Percentiles rank a stretch among this genome's conserved stretches.
Evolutionary conservation across 2,113 vertebrate genomes (phyloP).

Genomic region (Pterocles burchelli): DNA sequence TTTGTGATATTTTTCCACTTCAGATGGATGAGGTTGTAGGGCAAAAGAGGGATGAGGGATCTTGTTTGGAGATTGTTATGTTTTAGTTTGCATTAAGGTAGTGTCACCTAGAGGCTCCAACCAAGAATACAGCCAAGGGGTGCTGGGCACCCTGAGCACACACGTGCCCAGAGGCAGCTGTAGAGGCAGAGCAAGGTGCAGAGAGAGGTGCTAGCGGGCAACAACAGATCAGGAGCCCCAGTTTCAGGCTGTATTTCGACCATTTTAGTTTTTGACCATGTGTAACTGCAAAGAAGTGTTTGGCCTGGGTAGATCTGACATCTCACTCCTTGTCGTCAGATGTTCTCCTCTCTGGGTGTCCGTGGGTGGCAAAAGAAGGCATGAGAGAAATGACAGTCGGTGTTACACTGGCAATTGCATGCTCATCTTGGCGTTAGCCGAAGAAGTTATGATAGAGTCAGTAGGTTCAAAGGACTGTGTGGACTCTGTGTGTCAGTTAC

Average conservation of each 20-base stretch:
- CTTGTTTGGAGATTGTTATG: not conserved
- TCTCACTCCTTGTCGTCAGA: not conserved
- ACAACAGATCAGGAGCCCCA: not conserved
- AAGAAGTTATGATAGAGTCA: not conserved
- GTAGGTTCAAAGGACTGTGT: not conserved
- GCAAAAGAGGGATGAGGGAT: not conserved
- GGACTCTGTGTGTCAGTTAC: not conserved
- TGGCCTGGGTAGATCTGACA: not conserved
- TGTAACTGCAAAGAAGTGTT: not conserved
- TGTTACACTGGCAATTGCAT: not conserved
- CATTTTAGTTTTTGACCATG: rapidly evolving
- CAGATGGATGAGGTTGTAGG: not conserved
- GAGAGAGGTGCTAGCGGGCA: rapidly evolving
- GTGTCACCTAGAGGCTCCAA: conserved; percentile 53
- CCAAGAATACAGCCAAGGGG: conserved; percentile 36
- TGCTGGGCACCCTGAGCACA: not conserved
- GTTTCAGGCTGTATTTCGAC: not conserved
- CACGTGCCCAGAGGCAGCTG: rapidly evolving
- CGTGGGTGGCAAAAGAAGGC: not conserved
- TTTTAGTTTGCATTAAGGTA: conserved; percentile 45
- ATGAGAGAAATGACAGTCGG: not conserved
- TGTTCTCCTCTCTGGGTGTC: not conserved
- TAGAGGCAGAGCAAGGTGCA: not conserved
- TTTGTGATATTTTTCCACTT: not conserved
- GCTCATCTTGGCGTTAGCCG: not conserved